Conservation (phyloP, 2,797 vertebrate genomes). For the Neostethus bicornis region DNA sequence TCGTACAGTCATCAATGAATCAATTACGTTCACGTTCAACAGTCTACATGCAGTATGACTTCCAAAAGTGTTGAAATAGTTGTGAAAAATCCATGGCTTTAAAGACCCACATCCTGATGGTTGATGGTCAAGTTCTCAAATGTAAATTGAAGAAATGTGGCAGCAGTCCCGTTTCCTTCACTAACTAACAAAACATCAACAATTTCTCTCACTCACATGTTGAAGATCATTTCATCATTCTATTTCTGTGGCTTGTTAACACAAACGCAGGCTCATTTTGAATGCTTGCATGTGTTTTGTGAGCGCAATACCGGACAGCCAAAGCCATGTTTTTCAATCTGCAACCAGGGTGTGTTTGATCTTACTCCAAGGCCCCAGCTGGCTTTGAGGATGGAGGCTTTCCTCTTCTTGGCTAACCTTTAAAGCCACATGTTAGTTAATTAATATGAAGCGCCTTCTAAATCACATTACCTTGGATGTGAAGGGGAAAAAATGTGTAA, state of each 20-base stretch:
- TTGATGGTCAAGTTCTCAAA: conserved; percentile 26
- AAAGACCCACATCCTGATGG: conserved; percentile 22
- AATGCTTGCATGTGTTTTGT: conserved; percentile 25
- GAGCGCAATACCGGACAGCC: conserved; percentile 28
- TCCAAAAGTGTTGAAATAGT: conserved; percentile 7
- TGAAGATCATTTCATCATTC: conserved; percentile 16
- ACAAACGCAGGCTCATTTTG: conserved; percentile 1
- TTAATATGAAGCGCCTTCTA: conserved; percentile 54
- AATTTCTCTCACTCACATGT: too few relatives aligned
- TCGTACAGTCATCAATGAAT: neutral
- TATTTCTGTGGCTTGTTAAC: neutral
- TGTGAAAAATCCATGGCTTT: conserved; percentile 9
- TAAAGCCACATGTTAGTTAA: conserved; percentile 59
- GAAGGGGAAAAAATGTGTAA: conserved; percentile 1
- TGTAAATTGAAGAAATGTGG: conserved; percentile 37
- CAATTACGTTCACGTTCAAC: neutral
- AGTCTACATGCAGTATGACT: neutral
- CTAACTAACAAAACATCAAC: conserved; percentile 40
- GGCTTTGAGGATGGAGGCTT: conserved; percentile 68
- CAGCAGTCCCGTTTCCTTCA: conserved; percentile 23
- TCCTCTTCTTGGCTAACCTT: conserved; percentile 64
- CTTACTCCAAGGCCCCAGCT: conserved; percentile 67
- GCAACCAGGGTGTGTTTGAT: conserved; percentile 62
- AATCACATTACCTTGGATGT: conserved; percentile 32
- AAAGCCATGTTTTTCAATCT: conserved; percentile 49